Conservation (phyloP, 2,113 vertebrate genomes). For the Setophaga petechia region DNA sequence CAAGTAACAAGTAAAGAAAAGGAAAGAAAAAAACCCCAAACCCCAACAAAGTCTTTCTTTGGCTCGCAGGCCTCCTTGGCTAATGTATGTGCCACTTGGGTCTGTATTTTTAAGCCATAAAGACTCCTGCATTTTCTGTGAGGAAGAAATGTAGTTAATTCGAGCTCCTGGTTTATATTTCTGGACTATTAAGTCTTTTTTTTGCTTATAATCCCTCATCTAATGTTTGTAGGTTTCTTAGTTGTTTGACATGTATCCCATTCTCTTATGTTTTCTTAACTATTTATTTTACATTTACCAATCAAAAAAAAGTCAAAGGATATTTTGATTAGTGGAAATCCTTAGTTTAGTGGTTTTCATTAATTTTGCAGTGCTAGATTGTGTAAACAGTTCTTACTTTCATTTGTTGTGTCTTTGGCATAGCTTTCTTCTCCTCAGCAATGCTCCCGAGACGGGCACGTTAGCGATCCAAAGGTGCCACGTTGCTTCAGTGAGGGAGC, state of each 20-base stretch:
- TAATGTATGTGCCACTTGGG: not conserved
- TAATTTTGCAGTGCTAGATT: not conserved
- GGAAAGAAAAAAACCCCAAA: not conserved
- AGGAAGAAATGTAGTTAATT: not conserved
- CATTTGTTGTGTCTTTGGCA: not conserved
- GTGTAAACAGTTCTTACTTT: not conserved
- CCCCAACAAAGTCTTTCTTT: not conserved
- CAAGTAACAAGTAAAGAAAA: not conserved
- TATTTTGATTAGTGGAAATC: not conserved
- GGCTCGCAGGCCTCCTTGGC: not conserved
- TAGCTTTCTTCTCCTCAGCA: not conserved
- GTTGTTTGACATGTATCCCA: not conserved
- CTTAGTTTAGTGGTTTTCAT: not conserved
- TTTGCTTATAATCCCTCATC: not conserved
- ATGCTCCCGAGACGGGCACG: not conserved
- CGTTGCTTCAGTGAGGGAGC: not conserved
- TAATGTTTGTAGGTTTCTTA: not conserved
- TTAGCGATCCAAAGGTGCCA: not conserved
- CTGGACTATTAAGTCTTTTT: not conserved
- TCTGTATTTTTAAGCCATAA: not conserved
- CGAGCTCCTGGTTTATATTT: not conserved
- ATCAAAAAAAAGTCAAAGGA: not conserved
- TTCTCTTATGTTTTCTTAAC: not conserved
- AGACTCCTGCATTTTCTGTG: accelerated
- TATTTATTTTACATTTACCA: not conserved